Evolutionary conservation across 1,140 invertebrate genomes (phyloP), one percentile per base, ranked within the genome.

Genomic region (Cotesia vestalis): DNA sequence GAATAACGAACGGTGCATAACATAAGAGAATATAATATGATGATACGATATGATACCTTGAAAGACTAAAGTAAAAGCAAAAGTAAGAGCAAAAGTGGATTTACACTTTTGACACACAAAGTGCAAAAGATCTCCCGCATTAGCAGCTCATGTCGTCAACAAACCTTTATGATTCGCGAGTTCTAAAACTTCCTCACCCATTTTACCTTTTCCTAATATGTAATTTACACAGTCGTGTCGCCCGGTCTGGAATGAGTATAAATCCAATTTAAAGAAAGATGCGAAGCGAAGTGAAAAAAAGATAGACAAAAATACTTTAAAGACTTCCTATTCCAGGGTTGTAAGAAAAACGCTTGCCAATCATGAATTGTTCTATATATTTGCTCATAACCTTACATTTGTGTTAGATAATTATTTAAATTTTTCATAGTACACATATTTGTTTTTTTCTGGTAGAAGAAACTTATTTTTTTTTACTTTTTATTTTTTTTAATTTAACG

Each of bases 241-340:
- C 75, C 78, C 78, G 74, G 74, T 76, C 76, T 11, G 40, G 8
- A 11, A 11, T 46, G 76, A 76, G 73, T 79, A 80, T 80, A 78
- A 79, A 80, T 80, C 78, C 78, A 80, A 81, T 80, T 81, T 80
- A 78, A 79, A 78, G 77, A 78, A 78, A 81, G 78, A 73, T 75
- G 36, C 20, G 72, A 76, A 75, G 75, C 6, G 68, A 75, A 77
- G 75, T 67, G 72, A 69, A 75, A 73, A 78, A 70, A 75, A 77
- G 76, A 75, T 72, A 69, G 59, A 71, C 34, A 14, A 8, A 46
- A 3, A 46, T 46, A 46, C 40, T 46, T 8, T 46, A 9, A 11
- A 46, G 40, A 8, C 40, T 69, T 11, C 27, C 61, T 64, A 38
- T 69, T 63, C 46, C n/a, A 38, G 12, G 40, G 20, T 14, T 62